Base-by-base conservation (phyloP, 1,140 invertebrate species). In the Arion vulgaris region DNA sequence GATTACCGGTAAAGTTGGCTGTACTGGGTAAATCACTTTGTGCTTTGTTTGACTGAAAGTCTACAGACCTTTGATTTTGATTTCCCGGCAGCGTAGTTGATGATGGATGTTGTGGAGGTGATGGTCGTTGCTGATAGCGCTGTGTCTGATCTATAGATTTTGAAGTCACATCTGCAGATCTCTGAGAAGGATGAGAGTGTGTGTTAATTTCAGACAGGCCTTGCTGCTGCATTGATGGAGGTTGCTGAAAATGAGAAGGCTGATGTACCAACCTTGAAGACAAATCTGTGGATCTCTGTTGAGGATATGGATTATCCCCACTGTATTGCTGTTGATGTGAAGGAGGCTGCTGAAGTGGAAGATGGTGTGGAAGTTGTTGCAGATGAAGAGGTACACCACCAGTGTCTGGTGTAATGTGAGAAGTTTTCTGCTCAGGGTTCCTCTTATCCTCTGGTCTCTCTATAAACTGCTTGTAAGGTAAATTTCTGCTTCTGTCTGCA, bases 41-140 rank as follows among this genome's bases (percentile, higher is more conserved):
- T 26, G 72, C 76, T 53, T 78, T 51, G 45, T 45, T 32, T 28
- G 75, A 7, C 36, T 28, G 38, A 19, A 75, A 28, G 32, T 28
- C 45, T 26, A 32, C 19, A 41, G 26, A 17, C 15, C 57, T 53
- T 26, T 83, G 74, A 13, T 80, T 77, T 19, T 78, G 53, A 23
- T 72, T 74, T 32, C 81, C 34, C 32, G 81, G 68, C 9, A 57
- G 26, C 36, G 74, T 26, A 19, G 81, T 38, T 28, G 72, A 45
- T 26, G 72, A 32, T 28, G 28, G 73, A 19, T 76, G 75, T 39
- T 76, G 32, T 71, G 81, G 38, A 15, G 74, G 51, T 66, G 81
- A 17, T 53, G 75, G 80, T 28, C 28, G 41, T 66, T 83, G 81
- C 34, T 71, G 81, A 11, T 75, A 41, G 15, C 45, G 38, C 73